phyloP scores from a whole-genome alignment of 2,888 invertebrate species.

The Oasisia sp. region DNA sequence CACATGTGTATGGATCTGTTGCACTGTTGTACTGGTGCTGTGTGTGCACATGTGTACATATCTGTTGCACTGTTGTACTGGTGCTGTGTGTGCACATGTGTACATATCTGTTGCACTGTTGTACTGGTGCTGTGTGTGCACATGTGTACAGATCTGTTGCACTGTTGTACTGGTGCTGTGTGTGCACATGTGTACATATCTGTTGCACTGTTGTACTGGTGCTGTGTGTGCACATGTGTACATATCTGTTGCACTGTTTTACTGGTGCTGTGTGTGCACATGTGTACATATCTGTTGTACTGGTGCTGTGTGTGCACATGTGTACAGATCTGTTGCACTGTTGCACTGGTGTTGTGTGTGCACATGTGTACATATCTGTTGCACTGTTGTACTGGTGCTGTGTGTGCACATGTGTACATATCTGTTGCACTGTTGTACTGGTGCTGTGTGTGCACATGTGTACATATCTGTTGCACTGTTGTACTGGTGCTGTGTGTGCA shows the following conservation, averaged over 20 bases:
- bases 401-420: neutral
- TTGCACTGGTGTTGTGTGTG: neutral
- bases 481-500: neutral
- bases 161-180: neutral
- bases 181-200: neutral
- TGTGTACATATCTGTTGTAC: too few relatives aligned
- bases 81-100: neutral
- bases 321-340: neutral
- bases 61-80: neutral
- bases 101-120: neutral
- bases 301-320: neutral
- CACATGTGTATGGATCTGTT: neutral
- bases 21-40: neutral
- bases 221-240: neutral
- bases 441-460: neutral
- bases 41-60: neutral
- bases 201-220: neutral
- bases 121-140: neutral
- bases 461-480: neutral
- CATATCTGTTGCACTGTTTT: neutral
- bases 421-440: neutral
- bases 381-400: neutral
- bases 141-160: neutral
- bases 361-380: neutral
- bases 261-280: neutral